Evolutionary conservation across 35 echinoderm and acorn worm species (phyloP), one percentile per base, ranked within the genome.

Genomic region (Strongylocentrotus purpuratus): DNA sequence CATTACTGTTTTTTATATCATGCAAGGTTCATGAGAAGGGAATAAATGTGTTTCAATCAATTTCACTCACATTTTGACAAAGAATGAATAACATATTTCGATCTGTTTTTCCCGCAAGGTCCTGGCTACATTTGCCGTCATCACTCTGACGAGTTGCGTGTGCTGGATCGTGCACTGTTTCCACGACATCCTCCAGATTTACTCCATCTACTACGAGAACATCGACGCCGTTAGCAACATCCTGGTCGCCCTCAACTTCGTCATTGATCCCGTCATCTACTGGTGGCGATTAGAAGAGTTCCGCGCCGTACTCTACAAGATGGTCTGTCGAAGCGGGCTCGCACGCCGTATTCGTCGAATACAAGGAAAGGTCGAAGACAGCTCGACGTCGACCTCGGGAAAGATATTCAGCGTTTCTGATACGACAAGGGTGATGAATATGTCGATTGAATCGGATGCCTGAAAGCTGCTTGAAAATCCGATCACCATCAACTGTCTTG

Each of bases 171-270:
- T 93, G 46, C 91, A 93, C 91, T 93, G 91, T 32, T 93, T 93
- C 91, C 91, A 93, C 91, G 91, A 93, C 31, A 93, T 93, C 47
- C 91, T 93, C 45, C 91, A 93, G 91, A 93, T 93, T 47, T 93
- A 93, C 91, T 13, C 91, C 17, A 47, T 93, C 46, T 93, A 58
- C 45, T 93, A 93, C 47, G 91, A 93, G 7, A 50, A 47, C 46
- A 93, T 93, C 91, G 91, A 93, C 91, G 91, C 91, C n/a, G 91
- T 93, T 47, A 93, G 91, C 46, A 93, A 93, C 91, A 93, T 93
- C 91, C 91, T 93, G 5, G 91, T 93, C 47, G 91, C 91, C 45
- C 45, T 93, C 46, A 93, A 93, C 91, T 93, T 93, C 91, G 91
- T 93, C 14, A 47, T 93, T 45, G 91, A 93, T 28, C 91, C 91